Evolutionary conservation across 2,113 vertebrate genomes (phyloP), one percentile per base, ranked within the genome.

Genomic region (Urocolius indicus): DNA sequence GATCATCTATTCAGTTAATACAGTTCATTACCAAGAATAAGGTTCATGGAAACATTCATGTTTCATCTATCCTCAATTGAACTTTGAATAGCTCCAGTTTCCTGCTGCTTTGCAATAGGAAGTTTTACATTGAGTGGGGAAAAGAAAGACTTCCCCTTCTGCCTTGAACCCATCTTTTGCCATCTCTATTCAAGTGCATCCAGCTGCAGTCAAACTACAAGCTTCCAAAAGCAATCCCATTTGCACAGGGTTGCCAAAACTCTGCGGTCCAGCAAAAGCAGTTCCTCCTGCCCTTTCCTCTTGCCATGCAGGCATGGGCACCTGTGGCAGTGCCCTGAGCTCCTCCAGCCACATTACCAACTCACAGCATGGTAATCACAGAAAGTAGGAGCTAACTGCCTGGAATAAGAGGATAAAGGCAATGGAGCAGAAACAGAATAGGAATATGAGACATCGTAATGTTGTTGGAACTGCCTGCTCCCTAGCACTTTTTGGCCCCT

Each of bases 321-420:
- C 54, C 54, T 11, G 46, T n/a, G 62, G 54, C 46, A 80, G 30
- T 9, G 16, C 20, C 63, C 46, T 38, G 22, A 5, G 3, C 55
- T 69, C 38, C 41, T 71, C 83, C 61, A 69, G 71, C 84, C 82
- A 26, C 12, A 8, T 13, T 51, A n/a, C 51, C 6, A 41, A 41
- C 13, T n/a, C 68, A 34, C 63, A 80, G 67, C 26, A 26, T 45
- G 51, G 41, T 38, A 67, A 74, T 48, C 81, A 48, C 68, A 92
- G 51, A 51, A 88, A 34, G 74, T 63, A 61, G 24, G 63, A 74
- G 19, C 29, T 52, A 88, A 95, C 57, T 78, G 80, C 36, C 82
- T 61, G 68, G 65, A 93, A 92, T 90, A 67, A 88, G 57, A 85
- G 48, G 65, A 87, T 85, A 88, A 83, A 87, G 78, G 71, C 68